phyloP scores from a whole-genome alignment of 1,140 invertebrate genomes.

The Drosophila leontia region DNA sequence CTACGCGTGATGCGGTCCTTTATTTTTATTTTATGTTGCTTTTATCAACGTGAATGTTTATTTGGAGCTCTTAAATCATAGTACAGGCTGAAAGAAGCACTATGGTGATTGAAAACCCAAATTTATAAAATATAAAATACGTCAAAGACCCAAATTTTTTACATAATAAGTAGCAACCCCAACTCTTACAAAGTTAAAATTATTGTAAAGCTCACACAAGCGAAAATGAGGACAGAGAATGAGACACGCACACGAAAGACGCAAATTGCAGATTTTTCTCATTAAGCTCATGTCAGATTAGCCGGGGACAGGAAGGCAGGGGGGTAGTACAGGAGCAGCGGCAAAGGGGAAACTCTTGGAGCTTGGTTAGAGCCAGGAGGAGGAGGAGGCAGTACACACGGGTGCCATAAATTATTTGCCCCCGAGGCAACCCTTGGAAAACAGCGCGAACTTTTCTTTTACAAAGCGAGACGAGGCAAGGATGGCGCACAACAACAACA shows the following conservation, averaged over 20 bases:
- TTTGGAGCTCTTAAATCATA: not conserved
- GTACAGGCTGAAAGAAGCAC: not conserved
- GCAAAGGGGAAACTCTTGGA: slow-evolving; percentile 27
- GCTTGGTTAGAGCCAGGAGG: slow-evolving; percentile 30
- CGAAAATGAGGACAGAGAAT: slow-evolving; percentile 58
- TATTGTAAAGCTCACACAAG: slow-evolving; percentile 66
- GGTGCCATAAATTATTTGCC: slow-evolving; percentile 75
- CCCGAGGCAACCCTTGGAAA: slow-evolving; percentile 67
- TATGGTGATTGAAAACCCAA: not conserved
- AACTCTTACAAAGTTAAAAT: slow-evolving; percentile 57
- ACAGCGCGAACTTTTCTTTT: slow-evolving; percentile 50
- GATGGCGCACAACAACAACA: slow-evolving; percentile 37
- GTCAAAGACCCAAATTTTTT: not conserved
- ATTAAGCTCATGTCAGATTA: slow-evolving; percentile 71
- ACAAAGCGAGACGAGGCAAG: slow-evolving; percentile 21
- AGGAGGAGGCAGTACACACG: slow-evolving; percentile 55
- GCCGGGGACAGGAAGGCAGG: slow-evolving; percentile 26
- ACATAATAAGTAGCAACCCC: not conserved
- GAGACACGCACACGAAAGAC: slow-evolving; percentile 57
- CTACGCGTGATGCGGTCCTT: slow-evolving; percentile 21
- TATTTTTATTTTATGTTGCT: not conserved
- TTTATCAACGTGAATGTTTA: not conserved
- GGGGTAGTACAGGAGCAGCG: not conserved
- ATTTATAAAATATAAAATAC: not conserved
- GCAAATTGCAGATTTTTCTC: slow-evolving; percentile 74